These are phyloP conservation scores for Phainopepla nitens DNA, from an alignment of 2,113 vertebrate genomes.

Conservation along the genomic window DNA sequence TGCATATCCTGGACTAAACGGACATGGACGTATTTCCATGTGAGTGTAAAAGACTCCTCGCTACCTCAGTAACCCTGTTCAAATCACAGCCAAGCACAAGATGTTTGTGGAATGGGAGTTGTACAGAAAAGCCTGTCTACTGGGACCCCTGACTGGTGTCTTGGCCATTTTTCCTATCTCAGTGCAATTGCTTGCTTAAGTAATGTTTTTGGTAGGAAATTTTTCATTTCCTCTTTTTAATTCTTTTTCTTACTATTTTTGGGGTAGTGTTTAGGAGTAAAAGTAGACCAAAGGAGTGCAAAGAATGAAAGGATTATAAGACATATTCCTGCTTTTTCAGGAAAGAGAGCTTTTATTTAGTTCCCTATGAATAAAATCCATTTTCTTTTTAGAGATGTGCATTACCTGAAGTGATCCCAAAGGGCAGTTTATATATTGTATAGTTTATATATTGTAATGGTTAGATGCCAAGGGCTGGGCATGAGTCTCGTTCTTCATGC, in stretches of 20 bases:
- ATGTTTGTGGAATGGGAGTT: background rate
- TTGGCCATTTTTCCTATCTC: background rate
- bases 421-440: background rate
- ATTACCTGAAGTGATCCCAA: background rate
- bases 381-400: background rate
- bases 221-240: background rate
- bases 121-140: background rate
- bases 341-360: background rate
- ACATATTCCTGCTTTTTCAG: background rate
- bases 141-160: accelerated
- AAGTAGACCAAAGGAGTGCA: background rate
- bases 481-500: background rate
- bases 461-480: background rate
- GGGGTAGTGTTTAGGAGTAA: background rate
- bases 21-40: accelerated
- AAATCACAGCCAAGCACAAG: background rate
- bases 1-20: background rate
- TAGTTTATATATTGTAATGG: background rate
- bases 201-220: background rate
- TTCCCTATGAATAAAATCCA: background rate
- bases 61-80: background rate
- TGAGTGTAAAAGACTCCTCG: background rate
- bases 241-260: background rate
- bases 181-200: background rate
- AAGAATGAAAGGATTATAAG: background rate